Conservation (phyloP, 2,797 vertebrate genomes). For the Xenentodon cancila region DNA sequence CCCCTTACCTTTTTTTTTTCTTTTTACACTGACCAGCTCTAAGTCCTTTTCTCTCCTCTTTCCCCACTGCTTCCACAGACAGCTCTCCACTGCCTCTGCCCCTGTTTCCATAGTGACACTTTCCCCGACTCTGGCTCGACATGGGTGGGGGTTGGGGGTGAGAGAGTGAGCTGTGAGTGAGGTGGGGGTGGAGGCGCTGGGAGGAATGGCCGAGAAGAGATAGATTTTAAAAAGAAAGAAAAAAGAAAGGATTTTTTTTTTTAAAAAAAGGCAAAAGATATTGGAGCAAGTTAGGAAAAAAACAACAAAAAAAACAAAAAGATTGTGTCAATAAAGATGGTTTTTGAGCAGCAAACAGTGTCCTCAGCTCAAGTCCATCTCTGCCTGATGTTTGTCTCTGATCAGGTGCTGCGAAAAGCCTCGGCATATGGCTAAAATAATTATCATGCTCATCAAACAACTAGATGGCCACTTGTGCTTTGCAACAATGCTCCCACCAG, state of each 20-base stretch:
- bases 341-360: constrained; percentile 57
- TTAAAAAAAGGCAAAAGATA: constrained; percentile 37
- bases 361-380: constrained; percentile 24
- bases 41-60: constrained; percentile 33
- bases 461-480: constrained; percentile 73
- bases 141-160: constrained; percentile 61
- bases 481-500: constrained; percentile 68
- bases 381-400: constrained; percentile 36
- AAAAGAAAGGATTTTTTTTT: too few species aligned
- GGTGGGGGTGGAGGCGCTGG: constrained; percentile 11
- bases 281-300: constrained; percentile 63
- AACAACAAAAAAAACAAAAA: too few species aligned
- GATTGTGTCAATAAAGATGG: constrained; percentile 48
- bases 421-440: constrained; percentile 75
- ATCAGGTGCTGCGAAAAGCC: constrained; percentile 60
- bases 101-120: constrained; percentile 82
- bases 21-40: constrained; percentile 47
- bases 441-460: constrained; percentile 75
- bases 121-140: constrained; percentile 74
- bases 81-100: constrained; percentile 69
- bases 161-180: constrained; percentile 22
- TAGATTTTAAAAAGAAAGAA: constrained; percentile 8
- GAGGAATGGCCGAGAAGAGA: constrained; percentile 61
- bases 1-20: constrained; percentile 42
- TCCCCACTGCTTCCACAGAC: constrained; percentile 46